Evolutionary conservation across 2,888 invertebrate species (phyloP), one percentile per base, ranked within the genome.

Genomic region (Chymomyza caudatula): DNA sequence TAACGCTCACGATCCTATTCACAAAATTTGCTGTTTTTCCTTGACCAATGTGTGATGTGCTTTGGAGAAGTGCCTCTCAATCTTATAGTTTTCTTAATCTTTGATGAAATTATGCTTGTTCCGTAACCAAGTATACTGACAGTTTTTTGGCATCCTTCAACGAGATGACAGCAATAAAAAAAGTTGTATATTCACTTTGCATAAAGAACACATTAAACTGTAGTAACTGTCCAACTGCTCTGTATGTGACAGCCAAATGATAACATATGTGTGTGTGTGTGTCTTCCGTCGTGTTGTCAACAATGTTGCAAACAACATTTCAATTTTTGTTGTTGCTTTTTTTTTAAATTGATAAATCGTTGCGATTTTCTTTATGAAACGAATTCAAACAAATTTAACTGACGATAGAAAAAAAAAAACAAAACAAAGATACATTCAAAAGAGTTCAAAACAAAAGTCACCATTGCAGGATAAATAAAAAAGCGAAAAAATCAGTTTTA

Each of bases 311-410:
- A 63, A 52, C 22, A 49, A 56, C 54, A 65, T 60, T 53, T 8
- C 54, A 52, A 20, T 55, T 66, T 57, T 52, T 29, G 65, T 67
- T 51, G 60, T 63, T n/a, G n/a, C n/a, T n/a, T n/a, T n/a, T n/a
- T n/a, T 71, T 54, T 53, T 25, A 51, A 64, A 71, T 69, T 79
- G 79, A 85, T 79, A 82, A 79, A 85, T 78, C 64, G 74, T 58
- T 42, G 66, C 59, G 65, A 82, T 78, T 82, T 78, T 77, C 72
- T 70, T 74, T 63, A 85, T 82, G 69, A 72, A 76, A 68, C 79
- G 69, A 22, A 66, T 65, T 65, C 63, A 65, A 73, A 76, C 71
- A 61, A 76, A 67, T 37, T 37, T 37, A 37, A 37, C 29, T 37
- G 11, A 37, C 29, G 29, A 37, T 47, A 8, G 17, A 47, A 15